A percentile compares a stretch with the other conserved stretches of the same genome.
Evolutionary conservation across 2,113 vertebrate genomes (phyloP).

Genomic region (Dipodomys spectabilis): DNA sequence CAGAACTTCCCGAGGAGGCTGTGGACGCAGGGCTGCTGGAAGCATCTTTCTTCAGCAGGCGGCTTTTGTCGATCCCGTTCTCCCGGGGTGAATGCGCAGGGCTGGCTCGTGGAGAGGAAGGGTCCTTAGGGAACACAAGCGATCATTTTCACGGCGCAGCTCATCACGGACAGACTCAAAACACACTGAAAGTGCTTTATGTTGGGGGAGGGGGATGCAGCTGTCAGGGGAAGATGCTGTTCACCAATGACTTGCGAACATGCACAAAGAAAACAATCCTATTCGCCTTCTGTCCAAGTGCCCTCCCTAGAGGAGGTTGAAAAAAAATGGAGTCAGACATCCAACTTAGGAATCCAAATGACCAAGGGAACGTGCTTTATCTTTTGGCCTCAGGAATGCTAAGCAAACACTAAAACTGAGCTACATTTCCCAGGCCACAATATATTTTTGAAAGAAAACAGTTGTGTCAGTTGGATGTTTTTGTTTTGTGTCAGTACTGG

Average conservation of each 20-base stretch:
- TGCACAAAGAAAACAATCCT: not conserved
- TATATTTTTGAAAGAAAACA: not conserved
- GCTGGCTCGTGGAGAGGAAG: slow-evolving; percentile 90
- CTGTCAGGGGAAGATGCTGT: not conserved
- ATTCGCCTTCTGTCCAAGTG: not conserved
- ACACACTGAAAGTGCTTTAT: not conserved
- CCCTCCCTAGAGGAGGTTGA: not conserved
- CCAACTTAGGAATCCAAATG: not conserved
- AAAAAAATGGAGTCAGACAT: not conserved
- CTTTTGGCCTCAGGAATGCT: not conserved
- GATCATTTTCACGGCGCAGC: slow-evolving; percentile 48
- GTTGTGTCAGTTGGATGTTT: not conserved
- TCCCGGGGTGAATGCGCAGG: slow-evolving; percentile 91
- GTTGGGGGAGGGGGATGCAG: not conserved
- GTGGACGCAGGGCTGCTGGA: slow-evolving; percentile 92
- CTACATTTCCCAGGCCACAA: not conserved
- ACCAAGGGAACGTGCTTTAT: not conserved
- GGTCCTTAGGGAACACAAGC: slow-evolving; percentile 85
- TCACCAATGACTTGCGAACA: not conserved
- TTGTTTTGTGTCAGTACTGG: not conserved
- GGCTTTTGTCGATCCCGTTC: slow-evolving; percentile 91
- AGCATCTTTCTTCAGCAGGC: slow-evolving; percentile 90
- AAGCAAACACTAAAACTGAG: not conserved
- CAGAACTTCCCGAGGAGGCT: slow-evolving; percentile 90
- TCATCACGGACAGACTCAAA: not conserved